Percentiles rank a stretch among this genome's conserved stretches.
Evolutionary conservation across 1,140 invertebrate genomes (phyloP).

Genomic region (Spodoptera litura): DNA sequence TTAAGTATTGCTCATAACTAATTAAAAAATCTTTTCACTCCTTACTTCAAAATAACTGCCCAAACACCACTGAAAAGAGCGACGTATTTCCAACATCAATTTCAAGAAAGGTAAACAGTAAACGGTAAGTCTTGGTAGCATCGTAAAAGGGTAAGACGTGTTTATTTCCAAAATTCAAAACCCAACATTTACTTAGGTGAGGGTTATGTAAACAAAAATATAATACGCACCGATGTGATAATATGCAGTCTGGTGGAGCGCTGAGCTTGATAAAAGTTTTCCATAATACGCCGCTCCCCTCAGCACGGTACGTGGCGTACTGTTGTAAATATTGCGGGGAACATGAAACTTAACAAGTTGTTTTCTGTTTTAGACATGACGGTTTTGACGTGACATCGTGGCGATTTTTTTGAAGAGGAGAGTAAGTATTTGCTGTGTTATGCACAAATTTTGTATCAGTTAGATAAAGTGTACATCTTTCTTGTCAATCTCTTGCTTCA

Average conservation of each 20-base stretch:
- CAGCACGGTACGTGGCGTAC: too few species aligned
- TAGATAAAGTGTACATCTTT: too few species aligned
- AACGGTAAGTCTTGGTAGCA: constrained; percentile 10
- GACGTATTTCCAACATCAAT: constrained; percentile 26
- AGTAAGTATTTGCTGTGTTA: too few species aligned
- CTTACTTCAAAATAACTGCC: too few species aligned
- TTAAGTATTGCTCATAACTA: too few species aligned
- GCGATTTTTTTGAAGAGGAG: too few species aligned
- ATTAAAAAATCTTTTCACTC: too few species aligned
- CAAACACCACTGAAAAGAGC: not conserved
- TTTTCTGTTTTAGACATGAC: not conserved
- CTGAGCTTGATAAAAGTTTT: constrained; percentile 7
- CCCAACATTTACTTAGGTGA: constrained; percentile 31
- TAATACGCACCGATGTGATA: constrained; percentile 30
- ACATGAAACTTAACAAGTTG: not conserved
- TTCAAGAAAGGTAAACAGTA: constrained; percentile 22
- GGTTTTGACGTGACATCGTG: not conserved
- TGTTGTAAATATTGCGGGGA: constrained; percentile 8
- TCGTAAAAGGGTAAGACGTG: constrained; percentile 33
- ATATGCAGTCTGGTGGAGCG: not conserved
- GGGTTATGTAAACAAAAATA: constrained; percentile 30
- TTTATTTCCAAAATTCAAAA: constrained; percentile 33
- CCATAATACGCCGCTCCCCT: not conserved
- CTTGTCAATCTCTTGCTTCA: too few species aligned
- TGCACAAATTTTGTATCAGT: too few species aligned